A percentile compares a stretch with the other conserved stretches of the same genome.
Evolutionary conservation across 2,113 vertebrate species (phyloP).

Genomic region (Heterotilapia buettikoferi): DNA sequence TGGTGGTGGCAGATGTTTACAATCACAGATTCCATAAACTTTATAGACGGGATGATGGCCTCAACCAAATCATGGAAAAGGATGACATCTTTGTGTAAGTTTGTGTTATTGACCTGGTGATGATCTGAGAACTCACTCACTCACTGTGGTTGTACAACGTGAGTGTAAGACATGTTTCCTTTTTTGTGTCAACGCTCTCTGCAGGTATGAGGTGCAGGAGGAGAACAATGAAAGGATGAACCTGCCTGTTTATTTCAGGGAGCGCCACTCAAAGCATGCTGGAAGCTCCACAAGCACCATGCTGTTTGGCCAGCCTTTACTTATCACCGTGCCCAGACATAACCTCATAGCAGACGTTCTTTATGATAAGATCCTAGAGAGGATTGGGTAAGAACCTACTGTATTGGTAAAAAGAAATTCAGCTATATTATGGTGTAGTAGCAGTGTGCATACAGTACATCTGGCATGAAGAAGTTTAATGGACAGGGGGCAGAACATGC

Average conservation of each 20-base stretch:
- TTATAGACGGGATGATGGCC: conserved; percentile 88
- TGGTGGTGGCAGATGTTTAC: conserved; percentile 96
- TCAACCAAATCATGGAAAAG: conserved; percentile 92
- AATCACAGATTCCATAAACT: conserved; percentile 98
- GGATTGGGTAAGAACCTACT: conserved; percentile 80
- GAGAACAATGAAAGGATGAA: conserved; percentile 74
- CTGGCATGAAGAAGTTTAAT: not conserved
- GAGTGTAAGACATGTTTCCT: not conserved
- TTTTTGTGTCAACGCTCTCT: not conserved
- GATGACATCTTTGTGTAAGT: conserved; percentile 97
- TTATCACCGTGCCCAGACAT: conserved; percentile 84
- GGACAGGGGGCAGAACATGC: not conserved
- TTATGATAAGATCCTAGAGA: conserved; percentile 81
- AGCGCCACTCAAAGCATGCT: conserved; percentile 79
- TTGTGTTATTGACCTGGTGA: not conserved
- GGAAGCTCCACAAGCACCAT: conserved; percentile 78
- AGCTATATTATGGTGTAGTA: not conserved
- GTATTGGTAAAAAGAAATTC: not conserved
- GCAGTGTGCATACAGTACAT: not conserved
- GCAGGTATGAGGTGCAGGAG: conserved; percentile 85
- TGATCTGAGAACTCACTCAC: not conserved
- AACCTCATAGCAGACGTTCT: conserved; percentile 82
- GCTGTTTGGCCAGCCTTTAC: conserved; percentile 89
- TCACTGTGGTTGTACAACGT: not conserved
- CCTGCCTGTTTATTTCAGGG: conserved; percentile 90